Evolutionary conservation across 2,113 vertebrate species (phyloP).

Genomic region (Australoheros scitulus): DNA sequence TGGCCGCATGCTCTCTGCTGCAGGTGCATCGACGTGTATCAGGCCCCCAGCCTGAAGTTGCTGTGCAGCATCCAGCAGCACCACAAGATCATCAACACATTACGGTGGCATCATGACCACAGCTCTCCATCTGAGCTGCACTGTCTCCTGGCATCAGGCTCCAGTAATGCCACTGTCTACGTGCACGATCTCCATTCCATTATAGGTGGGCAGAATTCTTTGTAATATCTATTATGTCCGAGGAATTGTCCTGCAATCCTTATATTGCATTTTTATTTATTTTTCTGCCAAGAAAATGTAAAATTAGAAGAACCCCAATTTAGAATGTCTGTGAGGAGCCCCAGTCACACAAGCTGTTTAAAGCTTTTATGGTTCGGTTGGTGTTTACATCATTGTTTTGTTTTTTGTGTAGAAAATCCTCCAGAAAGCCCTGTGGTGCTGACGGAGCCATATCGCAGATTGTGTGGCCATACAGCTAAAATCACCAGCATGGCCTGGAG

Average conservation of each 20-base stretch:
- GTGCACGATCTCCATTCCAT: constrained; percentile 86
- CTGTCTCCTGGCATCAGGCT: constrained; percentile 90
- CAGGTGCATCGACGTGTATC: constrained; percentile 91
- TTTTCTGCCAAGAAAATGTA: background rate
- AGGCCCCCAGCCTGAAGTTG: constrained; percentile 83
- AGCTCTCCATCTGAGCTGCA: constrained; percentile 79
- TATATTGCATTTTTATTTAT: background rate
- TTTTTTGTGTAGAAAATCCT: constrained; percentile 77
- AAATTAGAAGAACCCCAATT: background rate
- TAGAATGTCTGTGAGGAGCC: background rate
- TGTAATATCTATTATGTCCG: background rate
- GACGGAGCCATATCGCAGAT: constrained; percentile 89
- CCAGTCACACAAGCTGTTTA: background rate
- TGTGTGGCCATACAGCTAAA: constrained; percentile 92
- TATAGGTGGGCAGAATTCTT: constrained; percentile 77
- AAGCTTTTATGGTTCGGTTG: background rate
- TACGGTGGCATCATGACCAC: constrained; percentile 91
- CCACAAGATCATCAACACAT: constrained; percentile 92
- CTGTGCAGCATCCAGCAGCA: constrained; percentile 94
- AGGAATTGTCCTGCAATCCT: rapidly evolving
- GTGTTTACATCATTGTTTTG: background rate
- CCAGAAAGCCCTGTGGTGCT: constrained; percentile 81
- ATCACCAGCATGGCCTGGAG: constrained; percentile 94
- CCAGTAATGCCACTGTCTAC: constrained; percentile 89
- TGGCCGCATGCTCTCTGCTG: background rate